A percentile compares a stretch with the other conserved stretches of the same genome.
Evolutionary conservation across 2,888 invertebrate species (phyloP).

Genomic region (Rhogogaster chlorosoma): DNA sequence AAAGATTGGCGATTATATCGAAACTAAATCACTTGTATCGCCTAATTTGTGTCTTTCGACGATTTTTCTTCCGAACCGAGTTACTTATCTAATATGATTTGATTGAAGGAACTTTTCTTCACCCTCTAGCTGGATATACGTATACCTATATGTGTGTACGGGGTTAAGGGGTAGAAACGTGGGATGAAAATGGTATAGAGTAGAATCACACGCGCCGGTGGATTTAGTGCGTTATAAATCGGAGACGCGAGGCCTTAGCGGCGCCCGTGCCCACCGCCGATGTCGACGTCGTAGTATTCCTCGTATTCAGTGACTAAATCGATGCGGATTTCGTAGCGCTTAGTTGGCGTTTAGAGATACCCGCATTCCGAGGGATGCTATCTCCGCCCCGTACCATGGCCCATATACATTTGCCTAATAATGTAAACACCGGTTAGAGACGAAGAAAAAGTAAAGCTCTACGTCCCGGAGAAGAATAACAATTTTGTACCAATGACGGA

Average conservation of each 20-base stretch:
- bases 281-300: conserved; percentile 53
- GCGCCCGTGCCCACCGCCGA: conserved; percentile 35
- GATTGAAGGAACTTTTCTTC: conserved; percentile 35
- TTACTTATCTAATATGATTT: conserved; percentile 47
- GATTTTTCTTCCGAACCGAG: not conserved
- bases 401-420: conserved; percentile 69
- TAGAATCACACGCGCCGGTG: conserved; percentile 58
- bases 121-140: not conserved
- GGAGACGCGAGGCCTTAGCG: conserved; percentile 39
- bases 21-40: not conserved
- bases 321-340: conserved; percentile 69
- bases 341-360: conserved; percentile 68
- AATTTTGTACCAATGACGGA: not conserved
- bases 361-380: conserved; percentile 64
- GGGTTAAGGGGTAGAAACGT: not conserved
- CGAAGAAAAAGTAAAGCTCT: conserved; percentile 17
- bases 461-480: conserved; percentile 6
- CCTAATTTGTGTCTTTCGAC: not conserved
- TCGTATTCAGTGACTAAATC: conserved; percentile 61
- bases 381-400: not conserved
- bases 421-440: conserved; percentile 64
- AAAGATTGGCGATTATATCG: not conserved
- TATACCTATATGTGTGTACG: not conserved
- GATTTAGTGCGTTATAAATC: conserved; percentile 45
- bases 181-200: conserved; percentile 7